Evolutionary conservation across 2,113 vertebrate species (phyloP).

Genomic region (Salvelinus namaycush): DNA sequence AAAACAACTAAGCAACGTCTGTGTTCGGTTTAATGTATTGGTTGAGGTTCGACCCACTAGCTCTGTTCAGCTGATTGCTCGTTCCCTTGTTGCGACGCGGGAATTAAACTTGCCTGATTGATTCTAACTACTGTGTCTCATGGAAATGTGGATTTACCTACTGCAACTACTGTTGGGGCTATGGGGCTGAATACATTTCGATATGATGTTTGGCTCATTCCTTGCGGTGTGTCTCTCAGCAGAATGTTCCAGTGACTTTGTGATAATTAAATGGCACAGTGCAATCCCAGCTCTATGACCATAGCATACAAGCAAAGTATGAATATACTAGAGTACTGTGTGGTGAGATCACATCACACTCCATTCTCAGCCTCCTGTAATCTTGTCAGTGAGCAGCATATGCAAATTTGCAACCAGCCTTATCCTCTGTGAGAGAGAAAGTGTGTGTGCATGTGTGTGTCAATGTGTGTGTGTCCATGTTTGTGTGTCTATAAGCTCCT

Average conservation of each 20-base stretch:
- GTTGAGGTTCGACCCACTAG: not conserved
- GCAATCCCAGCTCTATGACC: not conserved
- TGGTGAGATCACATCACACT: slow-evolving; percentile 30
- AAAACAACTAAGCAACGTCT: not conserved
- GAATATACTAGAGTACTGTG: slow-evolving; percentile 21
- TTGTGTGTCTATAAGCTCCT: slow-evolving; percentile 36
- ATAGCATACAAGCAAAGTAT: slow-evolving; percentile 16
- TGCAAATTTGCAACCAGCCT: slow-evolving; percentile 47
- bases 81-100: not conserved
- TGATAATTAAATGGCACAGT: not conserved
- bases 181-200: not conserved
- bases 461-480: not conserved
- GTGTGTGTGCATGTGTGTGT: slow-evolving; percentile 24
- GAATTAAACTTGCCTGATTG: slow-evolving; percentile 1
- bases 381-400: slow-evolving; percentile 43
- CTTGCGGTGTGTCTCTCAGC: not conserved
- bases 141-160: not conserved
- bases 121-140: not conserved
- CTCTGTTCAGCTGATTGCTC: not conserved
- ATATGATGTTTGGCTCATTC: not conserved
- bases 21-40: not conserved
- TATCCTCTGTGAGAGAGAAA: not conserved
- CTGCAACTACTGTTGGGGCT: not conserved
- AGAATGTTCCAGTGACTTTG: not conserved
- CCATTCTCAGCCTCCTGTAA: slow-evolving; percentile 30